A percentile compares a stretch with the other conserved stretches of the same genome.
Evolutionary conservation across 1,140 invertebrate species (phyloP).

Genomic region (Planococcus citri): DNA sequence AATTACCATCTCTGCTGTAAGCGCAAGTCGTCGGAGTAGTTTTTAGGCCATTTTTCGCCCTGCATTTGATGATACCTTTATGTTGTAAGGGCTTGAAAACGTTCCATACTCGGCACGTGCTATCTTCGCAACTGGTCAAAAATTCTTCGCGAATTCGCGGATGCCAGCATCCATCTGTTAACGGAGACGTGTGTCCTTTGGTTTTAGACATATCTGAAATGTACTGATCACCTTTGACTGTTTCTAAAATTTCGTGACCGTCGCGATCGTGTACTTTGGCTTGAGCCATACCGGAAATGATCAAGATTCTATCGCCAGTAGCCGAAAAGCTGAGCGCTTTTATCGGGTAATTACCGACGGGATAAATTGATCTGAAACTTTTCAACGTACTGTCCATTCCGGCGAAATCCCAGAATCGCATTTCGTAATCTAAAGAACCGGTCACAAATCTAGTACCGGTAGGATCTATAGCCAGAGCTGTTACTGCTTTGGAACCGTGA

Average conservation of each 20-base stretch:
- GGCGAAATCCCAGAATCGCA: conserved; percentile 95
- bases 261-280: conserved; percentile 93
- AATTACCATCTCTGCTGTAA: conserved; percentile 76
- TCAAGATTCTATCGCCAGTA: conserved; percentile 87
- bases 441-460: conserved; percentile 82
- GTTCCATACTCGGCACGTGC: conserved; percentile 83
- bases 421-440: conserved; percentile 90
- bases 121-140: conserved; percentile 84
- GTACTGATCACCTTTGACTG: conserved; percentile 93
- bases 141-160: conserved; percentile 85
- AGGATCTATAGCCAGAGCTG: conserved; percentile 78
- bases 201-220: conserved; percentile 86
- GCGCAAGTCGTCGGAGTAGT: conserved; percentile 72
- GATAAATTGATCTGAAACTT: conserved; percentile 81
- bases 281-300: conserved; percentile 80
- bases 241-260: conserved; percentile 90
- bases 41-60: conserved; percentile 75
- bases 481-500: conserved; percentile 75
- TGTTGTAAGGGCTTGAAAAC: conserved; percentile 63
- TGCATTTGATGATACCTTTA: conserved; percentile 76
- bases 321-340: conserved; percentile 78
- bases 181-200: conserved; percentile 86
- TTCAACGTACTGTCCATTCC: conserved; percentile 88
- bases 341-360: conserved; percentile 92
- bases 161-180: conserved; percentile 90